Evolutionary conservation across 2,888 invertebrate genomes (phyloP).

Genomic region (Argyresthia albistria): DNA sequence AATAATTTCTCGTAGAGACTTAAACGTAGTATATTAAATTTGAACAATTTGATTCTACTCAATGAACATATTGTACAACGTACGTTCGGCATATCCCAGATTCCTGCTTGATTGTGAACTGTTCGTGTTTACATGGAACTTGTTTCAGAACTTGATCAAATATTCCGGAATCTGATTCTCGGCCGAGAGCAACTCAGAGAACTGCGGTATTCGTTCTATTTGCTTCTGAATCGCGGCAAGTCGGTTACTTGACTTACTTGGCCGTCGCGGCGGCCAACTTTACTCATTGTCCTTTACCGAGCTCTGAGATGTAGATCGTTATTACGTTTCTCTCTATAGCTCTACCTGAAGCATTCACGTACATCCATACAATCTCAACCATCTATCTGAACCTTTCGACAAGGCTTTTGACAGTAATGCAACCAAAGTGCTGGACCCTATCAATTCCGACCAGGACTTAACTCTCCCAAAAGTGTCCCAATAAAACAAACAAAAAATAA

Average conservation of each 20-base stretch:
- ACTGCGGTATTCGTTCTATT: constrained; percentile 22
- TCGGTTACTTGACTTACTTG: constrained; percentile 26
- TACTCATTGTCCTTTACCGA: constrained; percentile 31
- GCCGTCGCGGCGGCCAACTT: constrained; percentile 29
- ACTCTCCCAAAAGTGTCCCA: neutral
- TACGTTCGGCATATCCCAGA: neutral
- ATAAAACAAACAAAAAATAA: neutral
- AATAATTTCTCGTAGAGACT: neutral
- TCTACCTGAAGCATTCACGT: neutral
- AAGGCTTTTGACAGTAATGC: constrained; percentile 29
- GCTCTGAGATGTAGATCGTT: neutral
- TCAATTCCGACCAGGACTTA: neutral
- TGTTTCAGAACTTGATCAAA: neutral
- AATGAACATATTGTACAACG: neutral
- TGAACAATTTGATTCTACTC: too few relatives aligned
- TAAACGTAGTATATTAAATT: neutral
- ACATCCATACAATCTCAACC: neutral
- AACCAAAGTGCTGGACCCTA: constrained; percentile 21
- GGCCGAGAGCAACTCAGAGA: constrained; percentile 20
- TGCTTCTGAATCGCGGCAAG: constrained; percentile 25
- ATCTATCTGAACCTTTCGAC: neutral
- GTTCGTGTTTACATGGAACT: constrained; percentile 2
- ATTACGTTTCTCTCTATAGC: neutral
- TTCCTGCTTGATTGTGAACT: neutral
- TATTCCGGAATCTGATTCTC: constrained; percentile 22